Conservation (phyloP, 2,797 vertebrate species). For the Agapornis canus region DNA sequence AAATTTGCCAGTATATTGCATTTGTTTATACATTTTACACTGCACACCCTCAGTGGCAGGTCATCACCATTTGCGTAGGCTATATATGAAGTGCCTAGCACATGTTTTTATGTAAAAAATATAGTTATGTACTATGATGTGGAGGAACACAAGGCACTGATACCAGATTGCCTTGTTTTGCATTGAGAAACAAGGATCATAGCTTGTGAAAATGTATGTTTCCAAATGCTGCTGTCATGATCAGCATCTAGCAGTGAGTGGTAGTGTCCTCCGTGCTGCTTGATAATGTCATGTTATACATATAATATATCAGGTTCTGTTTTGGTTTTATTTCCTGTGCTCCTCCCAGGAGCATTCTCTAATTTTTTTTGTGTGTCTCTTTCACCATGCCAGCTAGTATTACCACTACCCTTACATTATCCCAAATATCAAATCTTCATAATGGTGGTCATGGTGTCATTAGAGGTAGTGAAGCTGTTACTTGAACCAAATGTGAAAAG, state of each 20-base stretch:
- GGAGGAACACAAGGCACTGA: not conserved
- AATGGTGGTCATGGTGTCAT: not conserved
- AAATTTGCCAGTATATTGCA: not conserved
- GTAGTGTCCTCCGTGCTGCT: not conserved
- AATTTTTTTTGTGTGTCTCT: not conserved
- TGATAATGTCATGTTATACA: not conserved
- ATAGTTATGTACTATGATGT: not conserved
- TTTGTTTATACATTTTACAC: not conserved
- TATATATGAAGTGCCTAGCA: not conserved
- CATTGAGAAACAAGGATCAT: not conserved
- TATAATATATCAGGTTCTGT: not conserved
- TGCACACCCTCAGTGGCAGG: not conserved
- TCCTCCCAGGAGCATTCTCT: not conserved
- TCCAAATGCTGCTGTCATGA: not conserved
- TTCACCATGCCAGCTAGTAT: not conserved
- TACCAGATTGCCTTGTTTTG: not conserved
- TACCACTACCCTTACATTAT: not conserved
- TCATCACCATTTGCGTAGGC: not conserved
- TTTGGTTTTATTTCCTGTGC: not conserved
- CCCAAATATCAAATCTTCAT: not conserved
- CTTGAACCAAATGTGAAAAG: not conserved
- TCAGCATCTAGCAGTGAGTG: not conserved
- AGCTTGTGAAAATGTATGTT: not conserved
- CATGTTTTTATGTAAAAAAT: not conserved
- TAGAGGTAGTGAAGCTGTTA: not conserved